Evolutionary conservation across 2,888 invertebrate species (phyloP).

Genomic region (Eudasyphora cyanicolor): DNA sequence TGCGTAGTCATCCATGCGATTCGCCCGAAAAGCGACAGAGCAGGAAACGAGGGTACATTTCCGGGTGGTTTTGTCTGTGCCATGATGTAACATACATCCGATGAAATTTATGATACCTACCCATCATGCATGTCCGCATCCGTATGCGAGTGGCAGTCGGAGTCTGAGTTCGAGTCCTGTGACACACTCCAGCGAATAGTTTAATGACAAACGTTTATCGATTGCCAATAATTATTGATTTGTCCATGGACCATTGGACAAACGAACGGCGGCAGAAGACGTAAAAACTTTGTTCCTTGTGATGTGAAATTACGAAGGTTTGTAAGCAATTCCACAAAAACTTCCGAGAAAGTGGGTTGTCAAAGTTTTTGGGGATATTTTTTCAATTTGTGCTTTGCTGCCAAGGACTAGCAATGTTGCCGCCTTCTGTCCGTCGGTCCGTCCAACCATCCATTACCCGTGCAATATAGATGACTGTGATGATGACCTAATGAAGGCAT

Average conservation of each 20-base stretch:
- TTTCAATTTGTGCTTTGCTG: conserved; percentile 44
- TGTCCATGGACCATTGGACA: conserved; percentile 8
- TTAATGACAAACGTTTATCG: conserved; percentile 60
- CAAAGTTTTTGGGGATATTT: conserved; percentile 35
- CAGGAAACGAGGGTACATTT: not conserved
- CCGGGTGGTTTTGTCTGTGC: too few species aligned
- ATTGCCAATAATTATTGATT: conserved; percentile 64
- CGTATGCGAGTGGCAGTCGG: too few species aligned
- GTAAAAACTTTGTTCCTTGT: not conserved
- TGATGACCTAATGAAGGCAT: conserved; percentile 28
- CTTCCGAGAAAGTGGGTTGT: conserved; percentile 51
- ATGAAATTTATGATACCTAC: conserved; percentile 7
- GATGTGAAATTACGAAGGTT: conserved; percentile 23
- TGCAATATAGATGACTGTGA: conserved; percentile 61
- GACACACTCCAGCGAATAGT: conserved; percentile 23
- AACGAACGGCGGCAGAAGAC: not conserved
- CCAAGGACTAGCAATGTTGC: not conserved
- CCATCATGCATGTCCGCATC: conserved; percentile 5
- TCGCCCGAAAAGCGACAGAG: not conserved
- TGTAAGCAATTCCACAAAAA: conserved; percentile 58
- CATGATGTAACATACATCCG: conserved; percentile 13
- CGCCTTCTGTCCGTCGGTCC: conserved; percentile 32
- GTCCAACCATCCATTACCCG: conserved; percentile 34
- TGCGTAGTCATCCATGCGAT: not conserved
- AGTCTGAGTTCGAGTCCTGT: too few species aligned